Evolutionary conservation across 2,113 vertebrate species (phyloP), one percentile per base, ranked within the genome.

Genomic region (Pachyramphus minor): DNA sequence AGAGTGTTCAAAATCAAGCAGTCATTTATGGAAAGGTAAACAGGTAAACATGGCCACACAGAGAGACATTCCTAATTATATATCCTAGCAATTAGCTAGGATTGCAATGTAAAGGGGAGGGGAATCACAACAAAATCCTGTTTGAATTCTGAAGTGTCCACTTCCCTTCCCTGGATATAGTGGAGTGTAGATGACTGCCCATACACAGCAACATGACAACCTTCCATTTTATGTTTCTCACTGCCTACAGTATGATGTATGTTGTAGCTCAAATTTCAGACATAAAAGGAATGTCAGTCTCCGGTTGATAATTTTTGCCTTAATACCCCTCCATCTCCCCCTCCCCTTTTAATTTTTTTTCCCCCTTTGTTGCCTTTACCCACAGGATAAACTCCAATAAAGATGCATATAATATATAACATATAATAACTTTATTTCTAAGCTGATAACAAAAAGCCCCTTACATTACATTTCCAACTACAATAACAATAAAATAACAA

Each of bases 341-440:
- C 14, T 25, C 5, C 3, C 25, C 5, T 7, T 27, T 25, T 42
- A 1, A 13, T 24, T 11, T 5, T 53, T 53, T 13, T 6, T 3
- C 19, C 28, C 9, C 24, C 4, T 24, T 82, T 44, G 27, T 52
- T 41, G 8, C 14, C 30, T 60, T 89, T 58, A 41, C 27, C 5
- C 19, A 35, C 27, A 78, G 56, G 11, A 89, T 33, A 59, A 84
- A 60, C 24, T 50, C 20, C 44, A 84, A 22, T 44, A 83, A 84
- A 90, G 81, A 82, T 37, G 8, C 15, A 16, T 52, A 28, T 27
- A 52, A 16, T 16, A 52, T 27, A 16, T 52, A 28, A 14, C 27
- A 64, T 8, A 33, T 0, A 63, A 11, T 35, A 12, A 80, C 85
- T 79, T 73, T 49, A 76, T 77, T 77, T 93, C 33, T 67, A 84